These are phyloP conservation scores for Monopterus albus DNA, from an alignment of 2,113 vertebrate species.

Conservation along the genomic window DNA sequence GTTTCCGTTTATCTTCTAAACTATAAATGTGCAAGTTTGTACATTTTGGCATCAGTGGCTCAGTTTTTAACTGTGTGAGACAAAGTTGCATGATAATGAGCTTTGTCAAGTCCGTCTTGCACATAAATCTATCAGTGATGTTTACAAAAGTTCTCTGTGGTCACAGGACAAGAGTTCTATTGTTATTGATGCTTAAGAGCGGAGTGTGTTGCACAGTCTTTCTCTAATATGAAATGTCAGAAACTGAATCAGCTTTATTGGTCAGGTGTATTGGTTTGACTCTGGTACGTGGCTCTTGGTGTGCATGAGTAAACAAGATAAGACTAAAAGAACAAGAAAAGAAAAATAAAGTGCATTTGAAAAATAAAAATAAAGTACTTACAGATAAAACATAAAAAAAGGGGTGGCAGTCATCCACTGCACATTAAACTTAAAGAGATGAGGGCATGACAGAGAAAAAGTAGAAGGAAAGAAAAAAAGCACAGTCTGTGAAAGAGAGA, in stretches of 20 bases:
- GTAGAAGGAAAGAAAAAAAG: not conserved
- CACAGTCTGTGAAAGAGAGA: not conserved
- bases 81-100: not conserved
- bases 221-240: constrained; percentile 1
- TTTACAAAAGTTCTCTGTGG: not conserved
- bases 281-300: too few species aligned
- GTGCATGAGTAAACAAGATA: too few species aligned
- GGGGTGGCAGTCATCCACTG: not conserved
- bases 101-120: not conserved
- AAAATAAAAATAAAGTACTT: too few species aligned
- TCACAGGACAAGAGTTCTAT: not conserved
- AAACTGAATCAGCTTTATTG: too few species aligned
- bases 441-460: not conserved
- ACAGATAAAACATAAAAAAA: not conserved
- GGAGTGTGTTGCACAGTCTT: constrained; percentile 26
- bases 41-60: not conserved
- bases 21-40: not conserved
- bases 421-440: constrained; percentile 5
- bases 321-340: too few species aligned
- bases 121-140: not conserved
- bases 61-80: not conserved
- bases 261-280: too few species aligned
- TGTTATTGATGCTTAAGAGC: constrained; percentile 37
- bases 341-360: too few species aligned
- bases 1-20: not conserved